Evolutionary conservation across 2,113 vertebrate species (phyloP), one percentile per base, ranked within the genome.

Genomic region (Larimichthys polyactis): DNA sequence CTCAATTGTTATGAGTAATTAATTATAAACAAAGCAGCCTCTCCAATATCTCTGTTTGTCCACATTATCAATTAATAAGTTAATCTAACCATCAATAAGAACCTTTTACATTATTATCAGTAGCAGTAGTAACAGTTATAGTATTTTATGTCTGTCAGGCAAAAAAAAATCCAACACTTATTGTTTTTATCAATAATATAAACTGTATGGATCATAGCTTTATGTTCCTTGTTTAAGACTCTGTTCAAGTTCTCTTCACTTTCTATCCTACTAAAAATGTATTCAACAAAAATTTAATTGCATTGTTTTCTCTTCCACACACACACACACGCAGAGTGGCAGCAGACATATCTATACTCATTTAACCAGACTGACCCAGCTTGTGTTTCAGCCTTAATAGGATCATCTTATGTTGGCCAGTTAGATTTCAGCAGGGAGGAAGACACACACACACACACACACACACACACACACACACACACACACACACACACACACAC

Each of bases 341-440:
- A 80, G 82, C 84, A 92, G 87, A 92, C 89, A 89, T 90, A 88
- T 90, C 85, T 87, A 88, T 90, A 89, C 90, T 90, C 83, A 87
- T 90, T 90, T 87, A 84, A 78, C 46, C 78, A 71, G 85, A 82
- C 85, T 71, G 49, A 59, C 52, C 43, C 62, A n/a, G 85, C 87
- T 92, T 59, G 0, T 71, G 83, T 92, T 92, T 90, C 89, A 88
- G 70, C 49, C 81, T 58, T 90, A 92, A 92, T 86, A 65, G 43
- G 81, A 90, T 90, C 81, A 89, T 58, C 79, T 76, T n/a, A 58
- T 84, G 59, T 72, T 63, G 68, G 75, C 72, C 67, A 67, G 82
- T 62, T 81, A 69, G 64, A 77, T 80, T 75, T 89, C 81, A 88
- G 77, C 77, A 44, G 69, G 65, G 59, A 87, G 68, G 49, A 63